Evolutionary conservation across 2,113 vertebrate species (phyloP).

Genomic region (Gymnorhina tibicen): DNA sequence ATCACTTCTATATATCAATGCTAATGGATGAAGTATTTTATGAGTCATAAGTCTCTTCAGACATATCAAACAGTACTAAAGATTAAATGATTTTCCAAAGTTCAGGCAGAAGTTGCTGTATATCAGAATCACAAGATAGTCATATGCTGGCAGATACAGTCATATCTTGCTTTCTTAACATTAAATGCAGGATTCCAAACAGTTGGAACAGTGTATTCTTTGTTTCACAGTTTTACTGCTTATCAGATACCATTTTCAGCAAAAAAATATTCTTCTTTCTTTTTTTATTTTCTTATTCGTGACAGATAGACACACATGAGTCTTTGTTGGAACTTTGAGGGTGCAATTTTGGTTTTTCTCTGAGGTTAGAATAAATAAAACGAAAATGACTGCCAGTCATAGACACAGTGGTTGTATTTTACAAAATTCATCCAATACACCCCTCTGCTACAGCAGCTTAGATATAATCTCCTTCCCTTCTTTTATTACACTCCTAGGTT

Average conservation of each 20-base stretch:
- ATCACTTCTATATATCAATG: not conserved
- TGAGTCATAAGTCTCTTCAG: not conserved
- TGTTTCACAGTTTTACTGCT: not conserved
- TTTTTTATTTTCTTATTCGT: not conserved
- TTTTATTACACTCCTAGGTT: not conserved
- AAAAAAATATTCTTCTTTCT: not conserved
- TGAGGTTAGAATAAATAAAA: not conserved
- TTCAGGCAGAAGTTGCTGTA: not conserved
- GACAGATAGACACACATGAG: not conserved
- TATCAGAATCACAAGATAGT: not conserved
- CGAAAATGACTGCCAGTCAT: not conserved
- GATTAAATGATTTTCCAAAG: not conserved
- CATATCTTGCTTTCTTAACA: not conserved
- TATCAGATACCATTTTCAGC: not conserved
- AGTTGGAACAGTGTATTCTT: not conserved
- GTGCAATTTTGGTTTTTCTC: not conserved
- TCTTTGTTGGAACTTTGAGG: not conserved
- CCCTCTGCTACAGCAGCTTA: not conserved
- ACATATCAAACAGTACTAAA: not conserved
- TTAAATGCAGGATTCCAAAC: not conserved
- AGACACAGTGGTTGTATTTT: not conserved
- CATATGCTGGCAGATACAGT: not conserved
- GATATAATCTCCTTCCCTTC: not conserved
- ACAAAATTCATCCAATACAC: not conserved
- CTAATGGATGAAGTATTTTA: not conserved